A percentile compares a stretch with the other conserved stretches of the same genome.
phyloP scores from a whole-genome alignment of 1,140 invertebrate genomes.

The Bradysia coprophila region DNA sequence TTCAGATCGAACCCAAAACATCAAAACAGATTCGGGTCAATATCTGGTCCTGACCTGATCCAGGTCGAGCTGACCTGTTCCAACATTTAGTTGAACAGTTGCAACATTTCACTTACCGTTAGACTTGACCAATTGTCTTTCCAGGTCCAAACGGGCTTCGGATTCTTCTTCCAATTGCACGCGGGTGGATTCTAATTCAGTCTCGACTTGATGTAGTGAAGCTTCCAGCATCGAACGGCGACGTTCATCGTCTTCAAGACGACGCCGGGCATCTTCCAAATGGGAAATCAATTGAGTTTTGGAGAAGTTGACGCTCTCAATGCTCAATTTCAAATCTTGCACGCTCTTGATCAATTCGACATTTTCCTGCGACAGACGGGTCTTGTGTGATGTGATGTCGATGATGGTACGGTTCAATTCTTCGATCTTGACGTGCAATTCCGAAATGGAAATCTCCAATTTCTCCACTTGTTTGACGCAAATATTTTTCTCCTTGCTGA shows the following conservation, averaged over 20 bases:
- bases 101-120: slow-evolving; percentile 24
- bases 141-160: slow-evolving; percentile 82
- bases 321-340: slow-evolving; percentile 80
- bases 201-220: slow-evolving; percentile 74
- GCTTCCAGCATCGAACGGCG: slow-evolving; percentile 76
- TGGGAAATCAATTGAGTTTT: slow-evolving; percentile 73
- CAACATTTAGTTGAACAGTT: background rate
- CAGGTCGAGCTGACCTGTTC: too few species aligned
- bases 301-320: slow-evolving; percentile 80
- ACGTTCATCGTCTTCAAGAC: slow-evolving; percentile 87
- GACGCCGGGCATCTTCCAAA: slow-evolving; percentile 81
- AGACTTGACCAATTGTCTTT: slow-evolving; percentile 82
- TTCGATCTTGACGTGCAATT: slow-evolving; percentile 85
- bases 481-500: slow-evolving; percentile 79
- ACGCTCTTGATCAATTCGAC: slow-evolving; percentile 86
- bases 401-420: slow-evolving; percentile 87
- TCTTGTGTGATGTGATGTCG: slow-evolving; percentile 83
- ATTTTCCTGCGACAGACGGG: slow-evolving; percentile 76
- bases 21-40: too few species aligned
- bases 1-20: too few species aligned
- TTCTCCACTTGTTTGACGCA: slow-evolving; percentile 77
- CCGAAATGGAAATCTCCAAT: slow-evolving; percentile 72
- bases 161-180: slow-evolving; percentile 91
- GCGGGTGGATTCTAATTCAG: slow-evolving; percentile 80
- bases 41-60: too few species aligned